A percentile compares a stretch with the other conserved stretches of the same genome.
Conservation (phyloP, 2,888 invertebrate species). For the Cephus nigrinus region DNA sequence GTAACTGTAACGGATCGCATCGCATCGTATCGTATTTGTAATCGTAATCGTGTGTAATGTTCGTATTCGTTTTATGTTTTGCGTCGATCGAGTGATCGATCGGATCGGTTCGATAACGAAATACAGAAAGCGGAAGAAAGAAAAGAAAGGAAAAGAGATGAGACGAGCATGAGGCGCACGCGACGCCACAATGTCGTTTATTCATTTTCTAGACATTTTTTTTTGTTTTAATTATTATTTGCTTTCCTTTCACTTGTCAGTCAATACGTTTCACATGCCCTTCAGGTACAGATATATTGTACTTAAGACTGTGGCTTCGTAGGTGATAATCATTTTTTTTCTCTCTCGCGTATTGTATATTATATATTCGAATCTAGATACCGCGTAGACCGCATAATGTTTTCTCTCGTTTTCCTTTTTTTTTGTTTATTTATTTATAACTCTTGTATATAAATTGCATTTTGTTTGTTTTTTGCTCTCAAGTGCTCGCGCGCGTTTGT, state of each 20-base stretch:
- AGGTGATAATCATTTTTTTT: constrained; percentile 35
- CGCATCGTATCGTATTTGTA: neutral
- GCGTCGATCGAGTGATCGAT: neutral
- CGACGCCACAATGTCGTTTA: neutral
- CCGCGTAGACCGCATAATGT: constrained; percentile 36
- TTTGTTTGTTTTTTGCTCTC: constrained; percentile 16
- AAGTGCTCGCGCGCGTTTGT: neutral
- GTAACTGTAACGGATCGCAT: constrained; percentile 45
- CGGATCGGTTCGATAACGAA: neutral
- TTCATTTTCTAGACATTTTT: constrained; percentile 8
- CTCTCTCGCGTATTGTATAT: constrained; percentile 21
- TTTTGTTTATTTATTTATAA: constrained; percentile 28
- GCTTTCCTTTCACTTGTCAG: neutral
- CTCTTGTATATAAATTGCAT: constrained; percentile 31
- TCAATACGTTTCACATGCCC: constrained; percentile 31
- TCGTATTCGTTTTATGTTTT: neutral
- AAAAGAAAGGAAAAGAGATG: neutral
- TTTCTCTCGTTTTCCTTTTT: constrained; percentile 45
- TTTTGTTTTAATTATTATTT: constrained; percentile 15
- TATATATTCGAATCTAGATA: constrained; percentile 28
- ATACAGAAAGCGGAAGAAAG: neutral
- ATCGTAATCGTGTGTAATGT: neutral
- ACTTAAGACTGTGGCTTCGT: constrained; percentile 59
- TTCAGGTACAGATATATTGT: constrained; percentile 57
- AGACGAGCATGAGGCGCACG: neutral